Base-by-base conservation (phyloP, 1,140 invertebrate genomes). In the Leguminivora glycinivorella region DNA sequence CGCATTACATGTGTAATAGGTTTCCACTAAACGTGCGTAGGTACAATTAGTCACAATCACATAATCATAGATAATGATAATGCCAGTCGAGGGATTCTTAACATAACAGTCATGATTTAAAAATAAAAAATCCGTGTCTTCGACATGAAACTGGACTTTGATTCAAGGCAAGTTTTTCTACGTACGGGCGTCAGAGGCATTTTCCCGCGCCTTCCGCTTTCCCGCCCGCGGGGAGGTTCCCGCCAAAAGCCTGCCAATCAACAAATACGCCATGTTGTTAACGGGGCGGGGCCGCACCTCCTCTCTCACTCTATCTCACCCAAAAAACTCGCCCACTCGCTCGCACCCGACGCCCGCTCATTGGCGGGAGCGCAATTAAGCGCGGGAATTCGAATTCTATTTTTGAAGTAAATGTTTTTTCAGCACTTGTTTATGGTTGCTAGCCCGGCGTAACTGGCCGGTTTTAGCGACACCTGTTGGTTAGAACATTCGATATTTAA, bases 361-460 rank as follows among this genome's bases (percentile, higher is more conserved):
- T 91, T 91, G 89, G 89, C 86, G 79, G 86, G 76, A 74, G 75
- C 77, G 86, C 87, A 89, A 91, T 91, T 91, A 89, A 89, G 83
- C 89, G 87, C 89, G 87, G 85, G 87, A 89, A 89, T 91, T 89
- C 83, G 82, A 89, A 89, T 87, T 89, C 89, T 91, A 91, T 91
- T 91, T 91, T 91, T 87, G 87, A 86, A 86, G 87, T 88, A 88
- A 91, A 89, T 91, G 80, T 89, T 91, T 91, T 91, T 91, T 91
- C 88, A 89, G 88, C 70, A 75, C 80, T 81, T 80, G 85, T 86
- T 83, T 82, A 85, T 80, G 81, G 80, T 70, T 74, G 75, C 78
- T 68, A 73, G 74, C 68, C 47, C 25, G 22, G 52, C 60, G 75
- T 82, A 84, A 67, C 79, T 75, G 69, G 77, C 80, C 79, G 71